Evolutionary conservation across 2,113 vertebrate species (phyloP).

Genomic region (Steatornis caripensis): DNA sequence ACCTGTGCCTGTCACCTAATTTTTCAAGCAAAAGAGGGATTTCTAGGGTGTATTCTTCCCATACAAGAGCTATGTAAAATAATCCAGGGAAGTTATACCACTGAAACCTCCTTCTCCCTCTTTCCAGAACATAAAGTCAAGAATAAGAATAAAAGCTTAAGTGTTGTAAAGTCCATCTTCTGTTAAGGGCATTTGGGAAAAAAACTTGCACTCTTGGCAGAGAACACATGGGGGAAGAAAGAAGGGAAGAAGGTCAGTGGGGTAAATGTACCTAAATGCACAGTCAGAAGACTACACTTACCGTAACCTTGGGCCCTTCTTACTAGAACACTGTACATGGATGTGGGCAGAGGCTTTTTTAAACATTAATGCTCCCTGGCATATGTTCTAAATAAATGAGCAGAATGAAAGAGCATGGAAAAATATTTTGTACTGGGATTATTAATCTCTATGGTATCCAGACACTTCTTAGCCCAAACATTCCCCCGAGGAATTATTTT

Average conservation of each 20-base stretch:
- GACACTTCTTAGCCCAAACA: slow-evolving; percentile 20
- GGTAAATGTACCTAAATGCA: neutral
- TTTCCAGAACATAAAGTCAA: neutral
- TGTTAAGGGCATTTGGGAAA: neutral
- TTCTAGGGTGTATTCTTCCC: neutral
- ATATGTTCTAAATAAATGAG: slow-evolving; percentile 48
- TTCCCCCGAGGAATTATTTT: slow-evolving; percentile 28
- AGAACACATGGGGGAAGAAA: neutral
- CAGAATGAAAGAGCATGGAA: neutral
- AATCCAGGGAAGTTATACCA: neutral
- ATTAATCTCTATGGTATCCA: slow-evolving; percentile 49
- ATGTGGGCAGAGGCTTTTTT: slow-evolving; percentile 14
- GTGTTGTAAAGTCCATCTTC: neutral
- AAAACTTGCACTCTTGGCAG: neutral
- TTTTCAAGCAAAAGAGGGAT: neutral
- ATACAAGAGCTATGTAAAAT: neutral
- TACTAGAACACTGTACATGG: neutral
- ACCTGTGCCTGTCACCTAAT: neutral
- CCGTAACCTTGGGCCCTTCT: neutral
- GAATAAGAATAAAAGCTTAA: neutral
- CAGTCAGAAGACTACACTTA: neutral
- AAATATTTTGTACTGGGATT: slow-evolving; percentile 41
- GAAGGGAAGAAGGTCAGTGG: neutral
- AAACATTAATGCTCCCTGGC: slow-evolving; percentile 36
- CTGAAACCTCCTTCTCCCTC: neutral